A percentile compares a stretch with the other conserved stretches of the same genome.
Evolutionary conservation across 1,140 invertebrate species (phyloP).

Genomic region (Lepidurus couesii): DNA sequence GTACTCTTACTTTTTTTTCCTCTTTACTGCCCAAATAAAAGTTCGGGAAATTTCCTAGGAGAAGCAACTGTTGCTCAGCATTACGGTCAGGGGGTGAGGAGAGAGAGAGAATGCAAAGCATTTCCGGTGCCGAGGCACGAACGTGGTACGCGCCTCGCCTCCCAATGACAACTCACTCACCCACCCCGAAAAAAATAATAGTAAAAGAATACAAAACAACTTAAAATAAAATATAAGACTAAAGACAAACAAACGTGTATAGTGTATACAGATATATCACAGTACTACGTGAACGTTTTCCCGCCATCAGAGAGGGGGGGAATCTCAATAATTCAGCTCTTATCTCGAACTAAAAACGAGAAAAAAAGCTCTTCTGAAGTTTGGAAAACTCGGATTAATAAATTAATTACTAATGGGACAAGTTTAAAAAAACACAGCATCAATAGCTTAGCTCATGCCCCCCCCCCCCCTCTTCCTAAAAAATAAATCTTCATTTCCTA

Average conservation of each 20-base stretch:
- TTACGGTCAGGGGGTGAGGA: background rate
- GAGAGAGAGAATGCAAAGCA: background rate
- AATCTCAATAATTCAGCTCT: no score
- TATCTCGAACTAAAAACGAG: no score
- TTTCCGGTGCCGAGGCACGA: conserved; percentile 16
- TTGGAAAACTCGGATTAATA: no score
- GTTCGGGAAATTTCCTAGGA: background rate
- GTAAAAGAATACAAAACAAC: background rate
- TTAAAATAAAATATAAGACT: background rate
- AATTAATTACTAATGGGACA: background rate
- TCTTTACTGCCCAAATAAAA: background rate
- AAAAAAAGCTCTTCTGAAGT: no score
- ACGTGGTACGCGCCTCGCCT: background rate
- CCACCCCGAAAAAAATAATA: background rate
- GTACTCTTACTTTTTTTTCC: background rate
- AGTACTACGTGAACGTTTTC: no score
- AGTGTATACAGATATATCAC: no score
- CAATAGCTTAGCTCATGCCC: no score
- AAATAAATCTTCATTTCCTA: background rate
- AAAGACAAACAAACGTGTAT: no score
- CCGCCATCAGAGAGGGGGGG: no score
- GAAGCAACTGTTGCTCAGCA: conserved; percentile 14
- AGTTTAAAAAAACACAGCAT: background rate
- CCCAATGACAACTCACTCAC: conserved; percentile 3
- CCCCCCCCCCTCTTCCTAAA: no score